phyloP scores from a whole-genome alignment of 1,140 invertebrate genomes.

The Orchesella cincta region DNA sequence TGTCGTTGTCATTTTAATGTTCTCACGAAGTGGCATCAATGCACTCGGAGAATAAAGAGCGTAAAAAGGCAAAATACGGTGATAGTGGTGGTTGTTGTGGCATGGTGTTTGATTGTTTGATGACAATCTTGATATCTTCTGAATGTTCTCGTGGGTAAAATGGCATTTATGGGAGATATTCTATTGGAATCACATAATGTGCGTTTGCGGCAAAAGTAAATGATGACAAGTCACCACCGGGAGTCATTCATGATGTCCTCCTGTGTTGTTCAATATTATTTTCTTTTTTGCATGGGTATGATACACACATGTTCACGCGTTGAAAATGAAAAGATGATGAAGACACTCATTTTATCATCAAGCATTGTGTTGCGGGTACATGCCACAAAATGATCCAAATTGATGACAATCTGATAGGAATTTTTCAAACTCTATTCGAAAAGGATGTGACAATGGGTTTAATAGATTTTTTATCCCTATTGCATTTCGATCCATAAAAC shows the following conservation, averaged over 20 bases:
- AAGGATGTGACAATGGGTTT: neutral
- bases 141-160: neutral
- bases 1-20: neutral
- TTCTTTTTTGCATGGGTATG: neutral
- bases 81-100: neutral
- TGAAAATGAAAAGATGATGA: too few species aligned
- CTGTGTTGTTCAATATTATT: slow-evolving; percentile 1
- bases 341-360: too few species aligned
- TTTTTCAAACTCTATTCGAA: neutral
- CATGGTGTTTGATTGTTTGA: slow-evolving; percentile 20
- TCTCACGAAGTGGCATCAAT: neutral
- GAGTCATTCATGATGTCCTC: slow-evolving; percentile 7
- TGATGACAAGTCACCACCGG: slow-evolving; percentile 28
- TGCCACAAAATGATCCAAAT: neutral
- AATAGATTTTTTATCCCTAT: neutral
- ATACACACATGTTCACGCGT: neutral
- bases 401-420: neutral
- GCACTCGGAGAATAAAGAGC: neutral
- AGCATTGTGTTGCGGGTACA: neutral
- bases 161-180: neutral
- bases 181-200: neutral
- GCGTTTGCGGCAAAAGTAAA: neutral
- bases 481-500: too few species aligned
- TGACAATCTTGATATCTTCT: slow-evolving; percentile 16
- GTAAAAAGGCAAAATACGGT: neutral